Percentiles rank a stretch among this genome's conserved stretches.
phyloP scores from a whole-genome alignment of 2,797 vertebrate genomes.

The Anguilla marmorata region DNA sequence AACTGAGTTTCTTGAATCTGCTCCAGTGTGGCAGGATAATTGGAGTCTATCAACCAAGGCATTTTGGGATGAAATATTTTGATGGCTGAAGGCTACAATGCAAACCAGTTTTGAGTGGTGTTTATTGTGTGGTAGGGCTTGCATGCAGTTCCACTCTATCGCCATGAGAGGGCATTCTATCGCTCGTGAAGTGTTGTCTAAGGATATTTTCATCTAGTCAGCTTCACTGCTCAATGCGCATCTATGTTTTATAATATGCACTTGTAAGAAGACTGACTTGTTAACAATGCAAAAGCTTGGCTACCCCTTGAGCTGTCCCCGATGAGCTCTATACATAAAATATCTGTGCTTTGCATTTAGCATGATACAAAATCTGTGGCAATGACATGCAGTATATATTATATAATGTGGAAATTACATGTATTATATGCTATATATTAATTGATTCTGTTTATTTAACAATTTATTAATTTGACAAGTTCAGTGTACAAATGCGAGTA shows the following conservation, averaged over 20 bases:
- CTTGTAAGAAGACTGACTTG: background rate
- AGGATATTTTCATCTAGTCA: background rate
- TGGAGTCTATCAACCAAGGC: background rate
- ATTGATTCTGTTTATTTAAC: background rate
- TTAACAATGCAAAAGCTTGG: background rate
- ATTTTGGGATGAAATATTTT: background rate
- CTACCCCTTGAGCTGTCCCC: background rate
- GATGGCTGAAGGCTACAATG: background rate
- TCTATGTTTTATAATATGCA: background rate
- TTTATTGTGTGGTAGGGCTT: background rate
- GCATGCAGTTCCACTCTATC: slow-evolving; percentile 37
- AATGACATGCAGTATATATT: background rate
- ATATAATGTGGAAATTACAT: background rate
- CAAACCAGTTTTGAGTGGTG: background rate
- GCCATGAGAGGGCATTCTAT: slow-evolving; percentile 44
- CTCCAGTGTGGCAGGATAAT: background rate
- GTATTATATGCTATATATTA: background rate
- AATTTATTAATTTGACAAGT: background rate
- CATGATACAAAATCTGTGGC: background rate
- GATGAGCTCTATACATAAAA: background rate
- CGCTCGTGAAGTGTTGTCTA: slow-evolving; percentile 19
- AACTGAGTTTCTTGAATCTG: slow-evolving; percentile 30
- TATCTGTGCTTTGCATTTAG: background rate
- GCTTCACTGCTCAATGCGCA: slow-evolving; percentile 23
- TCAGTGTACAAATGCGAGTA: background rate